phyloP scores from a whole-genome alignment of 53 echinoderm and acorn worm genomes.

The Holothuria leucospilota region DNA sequence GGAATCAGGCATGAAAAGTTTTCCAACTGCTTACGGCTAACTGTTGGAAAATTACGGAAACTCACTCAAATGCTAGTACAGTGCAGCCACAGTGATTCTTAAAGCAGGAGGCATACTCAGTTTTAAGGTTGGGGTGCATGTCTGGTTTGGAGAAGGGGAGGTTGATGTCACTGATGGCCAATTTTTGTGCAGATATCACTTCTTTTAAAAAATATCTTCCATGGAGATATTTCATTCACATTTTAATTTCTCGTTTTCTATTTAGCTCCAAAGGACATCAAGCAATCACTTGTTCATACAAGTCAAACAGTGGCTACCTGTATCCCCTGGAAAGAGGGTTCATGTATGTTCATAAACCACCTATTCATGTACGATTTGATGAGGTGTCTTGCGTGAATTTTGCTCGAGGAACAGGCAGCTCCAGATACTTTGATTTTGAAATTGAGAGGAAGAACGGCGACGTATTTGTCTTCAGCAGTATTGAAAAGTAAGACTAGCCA shows the following conservation, averaged over 20 bases:
- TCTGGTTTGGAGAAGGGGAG: too few species aligned
- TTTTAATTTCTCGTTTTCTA: neutral
- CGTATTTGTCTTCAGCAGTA: conserved; percentile 91
- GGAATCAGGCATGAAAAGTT: too few species aligned
- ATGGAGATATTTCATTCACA: neutral
- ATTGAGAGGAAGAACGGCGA: conserved; percentile 89
- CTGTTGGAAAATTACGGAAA: too few species aligned
- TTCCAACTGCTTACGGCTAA: too few species aligned
- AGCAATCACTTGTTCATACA: conserved; percentile 93
- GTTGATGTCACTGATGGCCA: too few species aligned
- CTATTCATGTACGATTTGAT: conserved; percentile 90
- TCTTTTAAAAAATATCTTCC: neutral
- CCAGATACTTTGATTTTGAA: conserved; percentile 97
- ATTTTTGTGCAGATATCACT: too few species aligned
- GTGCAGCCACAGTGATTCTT: too few species aligned
- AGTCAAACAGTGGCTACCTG: conserved; percentile 98
- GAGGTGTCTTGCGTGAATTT: conserved; percentile 93
- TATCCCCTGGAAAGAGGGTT: conserved; percentile 97
- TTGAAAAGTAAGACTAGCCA: conserved; percentile 83
- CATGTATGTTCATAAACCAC: conserved; percentile 98
- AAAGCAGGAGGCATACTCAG: too few species aligned
- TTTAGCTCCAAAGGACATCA: conserved; percentile 75
- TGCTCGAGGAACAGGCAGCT: conserved; percentile 92
- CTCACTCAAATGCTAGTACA: too few species aligned
- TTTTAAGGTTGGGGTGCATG: too few species aligned